phyloP scores from a whole-genome alignment of 2,888 invertebrate genomes.

The Hyposoter dolosus region DNA sequence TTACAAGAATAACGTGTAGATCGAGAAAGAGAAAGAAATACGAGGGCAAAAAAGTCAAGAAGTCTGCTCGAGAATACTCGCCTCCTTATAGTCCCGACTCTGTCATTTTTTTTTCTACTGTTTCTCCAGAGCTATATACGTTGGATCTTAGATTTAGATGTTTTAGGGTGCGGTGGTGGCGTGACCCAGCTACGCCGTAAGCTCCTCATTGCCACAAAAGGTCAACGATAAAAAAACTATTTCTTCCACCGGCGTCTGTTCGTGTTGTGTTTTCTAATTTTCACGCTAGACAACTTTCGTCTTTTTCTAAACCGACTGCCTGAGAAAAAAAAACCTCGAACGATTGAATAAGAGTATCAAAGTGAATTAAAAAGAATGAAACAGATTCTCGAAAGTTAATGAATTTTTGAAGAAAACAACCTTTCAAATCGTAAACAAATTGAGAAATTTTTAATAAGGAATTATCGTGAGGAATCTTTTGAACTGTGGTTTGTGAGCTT shows the following conservation, averaged over 20 bases:
- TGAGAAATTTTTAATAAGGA: too few species aligned
- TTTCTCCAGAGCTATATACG: slow-evolving; percentile 6
- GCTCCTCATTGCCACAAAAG: slow-evolving; percentile 35
- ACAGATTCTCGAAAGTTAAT: not conserved
- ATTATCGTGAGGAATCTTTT: not conserved
- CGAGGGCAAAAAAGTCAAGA: slow-evolving; percentile 67
- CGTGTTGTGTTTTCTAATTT: slow-evolving; percentile 34
- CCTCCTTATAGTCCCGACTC: slow-evolving; percentile 49
- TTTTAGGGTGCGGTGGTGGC: slow-evolving; percentile 20
- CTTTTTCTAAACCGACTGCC: not conserved
- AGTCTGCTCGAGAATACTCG: slow-evolving; percentile 56
- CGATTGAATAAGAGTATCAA: not conserved
- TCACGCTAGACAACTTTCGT: not conserved
- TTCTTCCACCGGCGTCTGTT: slow-evolving; percentile 39
- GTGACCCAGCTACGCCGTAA: slow-evolving; percentile 45
- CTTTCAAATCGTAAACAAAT: too few species aligned
- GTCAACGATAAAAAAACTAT: slow-evolving; percentile 55
- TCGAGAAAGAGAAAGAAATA: slow-evolving; percentile 29
- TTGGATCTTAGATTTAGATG: slow-evolving; percentile 54
- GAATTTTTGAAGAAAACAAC: not conserved
- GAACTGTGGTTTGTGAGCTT: not conserved
- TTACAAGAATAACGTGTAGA: slow-evolving; percentile 55
- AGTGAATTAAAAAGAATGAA: not conserved
- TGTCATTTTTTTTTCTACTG: slow-evolving; percentile 45
- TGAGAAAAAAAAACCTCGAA: too few species aligned